Base-by-base conservation (phyloP, 2,113 vertebrate species). In the Pseudorasbora parva region DNA sequence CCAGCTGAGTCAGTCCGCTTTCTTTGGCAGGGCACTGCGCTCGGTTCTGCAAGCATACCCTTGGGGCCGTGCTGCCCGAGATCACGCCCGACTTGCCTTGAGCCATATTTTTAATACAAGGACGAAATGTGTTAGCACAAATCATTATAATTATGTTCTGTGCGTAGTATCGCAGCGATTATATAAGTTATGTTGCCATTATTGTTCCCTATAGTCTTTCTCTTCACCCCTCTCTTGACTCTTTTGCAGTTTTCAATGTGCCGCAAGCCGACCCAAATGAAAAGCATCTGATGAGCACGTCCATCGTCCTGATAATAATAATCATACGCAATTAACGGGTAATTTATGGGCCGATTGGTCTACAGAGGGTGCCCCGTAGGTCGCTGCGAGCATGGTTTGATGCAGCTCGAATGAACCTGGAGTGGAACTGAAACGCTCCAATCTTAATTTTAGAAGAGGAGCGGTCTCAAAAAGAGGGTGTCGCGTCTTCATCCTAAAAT, bases 51-150 rank as follows among this genome's bases (percentile, higher is more conserved):
- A 90, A 93, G 89, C 90, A 83, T 81, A 83, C 90, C 90, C 92
- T 49, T 76, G 89, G 90, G 91, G 89, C 90, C 84, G 87, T 84
- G 78, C 84, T 77, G 86, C 88, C 85, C 76, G 56, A 88, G 82
- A 89, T 90, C 89, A 89, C 45, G 84, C 89, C 87, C 88, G 88
- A 93, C 91, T 93, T 88, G 91, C 90, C 91, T 89, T 86, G 73
- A 86, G 91, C 89, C 91, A 91, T 93, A 93, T 92, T 93, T 93
- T 92, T 92, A 91, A 91, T 91, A 90, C 91, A 89, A 91, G 88
- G 87, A 88, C 83, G 84, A 91, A 90, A 92, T 89, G 84, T 90
- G 84, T 89, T 88, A 86, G 87, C 89, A 93, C 92, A 92, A 92
- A 92, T 94, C 92, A 93, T 90, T 90, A 89, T 91, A 92, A 93